Conservation (phyloP, 2,888 invertebrate species). For the Tetanocera ferruginea region DNA sequence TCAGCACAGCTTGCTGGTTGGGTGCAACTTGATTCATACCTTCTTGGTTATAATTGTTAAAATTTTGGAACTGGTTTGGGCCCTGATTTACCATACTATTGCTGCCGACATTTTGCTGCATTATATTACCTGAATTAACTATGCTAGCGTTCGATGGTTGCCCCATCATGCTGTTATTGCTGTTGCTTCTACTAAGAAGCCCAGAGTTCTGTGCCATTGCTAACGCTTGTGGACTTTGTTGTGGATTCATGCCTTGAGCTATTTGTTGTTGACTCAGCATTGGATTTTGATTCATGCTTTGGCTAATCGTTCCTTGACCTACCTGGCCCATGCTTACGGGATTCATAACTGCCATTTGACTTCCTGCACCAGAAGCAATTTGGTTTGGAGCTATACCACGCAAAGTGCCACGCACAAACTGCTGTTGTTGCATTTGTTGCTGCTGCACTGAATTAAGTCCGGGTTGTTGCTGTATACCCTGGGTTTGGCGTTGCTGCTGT, state of each 20-base stretch:
- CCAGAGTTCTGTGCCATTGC: slow-evolving; percentile 59
- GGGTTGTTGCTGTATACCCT: slow-evolving; percentile 51
- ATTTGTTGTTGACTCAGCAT: slow-evolving; percentile 57
- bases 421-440: slow-evolving; percentile 61
- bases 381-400: slow-evolving; percentile 68
- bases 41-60: slow-evolving; percentile 71
- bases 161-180: slow-evolving; percentile 48
- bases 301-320: slow-evolving; percentile 63
- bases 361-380: slow-evolving; percentile 65
- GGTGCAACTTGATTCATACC: slow-evolving; percentile 63
- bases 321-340: slow-evolving; percentile 71
- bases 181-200: slow-evolving; percentile 60
- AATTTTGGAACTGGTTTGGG: slow-evolving; percentile 74
- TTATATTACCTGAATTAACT: slow-evolving; percentile 62
- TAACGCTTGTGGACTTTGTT: slow-evolving; percentile 53
- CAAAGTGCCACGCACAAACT: slow-evolving; percentile 66
- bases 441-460: slow-evolving; percentile 58
- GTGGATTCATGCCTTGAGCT: slow-evolving; percentile 48
- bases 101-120: slow-evolving; percentile 59
- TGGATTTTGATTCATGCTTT: slow-evolving; percentile 62
- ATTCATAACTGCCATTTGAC: slow-evolving; percentile 69
- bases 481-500: slow-evolving; percentile 57
- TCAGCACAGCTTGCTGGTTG: slow-evolving; percentile 61
- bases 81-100: slow-evolving; percentile 67
- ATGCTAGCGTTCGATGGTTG: slow-evolving; percentile 56